A percentile compares a stretch with the other conserved stretches of the same genome.
phyloP scores from a whole-genome alignment of 2,888 invertebrate genomes.

The Smittia sp. region DNA sequence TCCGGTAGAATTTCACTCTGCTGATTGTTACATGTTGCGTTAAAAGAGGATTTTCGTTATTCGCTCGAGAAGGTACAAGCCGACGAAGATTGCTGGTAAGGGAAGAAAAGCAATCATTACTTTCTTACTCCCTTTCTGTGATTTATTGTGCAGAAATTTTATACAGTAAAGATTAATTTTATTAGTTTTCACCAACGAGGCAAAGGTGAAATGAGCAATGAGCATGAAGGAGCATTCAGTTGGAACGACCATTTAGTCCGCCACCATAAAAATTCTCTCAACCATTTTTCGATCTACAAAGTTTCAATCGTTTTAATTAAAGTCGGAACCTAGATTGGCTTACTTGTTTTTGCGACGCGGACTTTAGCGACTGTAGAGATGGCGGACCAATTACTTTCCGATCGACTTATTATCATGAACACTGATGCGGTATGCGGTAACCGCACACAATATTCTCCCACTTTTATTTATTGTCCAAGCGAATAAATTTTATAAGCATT shows the following conservation, averaged over 20 bases:
- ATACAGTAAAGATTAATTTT: slow-evolving; percentile 39
- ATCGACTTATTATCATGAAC: slow-evolving; percentile 24
- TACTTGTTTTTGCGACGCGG: slow-evolving; percentile 2
- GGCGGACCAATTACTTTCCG: slow-evolving; percentile 20
- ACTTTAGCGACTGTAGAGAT: neutral
- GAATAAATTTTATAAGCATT: slow-evolving; percentile 38
- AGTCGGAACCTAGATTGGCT: neutral
- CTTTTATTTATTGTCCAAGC: slow-evolving; percentile 28
- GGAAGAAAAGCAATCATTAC: slow-evolving; percentile 32
- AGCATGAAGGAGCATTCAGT: slow-evolving; percentile 30
- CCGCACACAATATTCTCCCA: slow-evolving; percentile 22
- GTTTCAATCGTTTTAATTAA: slow-evolving; percentile 26
- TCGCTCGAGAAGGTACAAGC: slow-evolving; percentile 22
- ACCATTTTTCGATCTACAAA: too few species aligned
- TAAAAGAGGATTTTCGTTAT: slow-evolving; percentile 15
- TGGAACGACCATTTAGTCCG: slow-evolving; percentile 22
- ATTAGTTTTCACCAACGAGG: slow-evolving; percentile 34
- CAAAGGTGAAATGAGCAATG: slow-evolving; percentile 26
- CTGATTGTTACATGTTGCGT: slow-evolving; percentile 25
- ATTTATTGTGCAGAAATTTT: slow-evolving; percentile 40
- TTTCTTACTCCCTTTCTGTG: slow-evolving; percentile 23
- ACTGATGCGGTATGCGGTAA: neutral
- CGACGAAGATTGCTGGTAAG: neutral
- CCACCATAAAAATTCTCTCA: slow-evolving; percentile 5
- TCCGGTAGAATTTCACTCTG: slow-evolving; percentile 5